Conservation (phyloP, 1,140 invertebrate genomes). For the Brachionus asplanchnoidis region DNA sequence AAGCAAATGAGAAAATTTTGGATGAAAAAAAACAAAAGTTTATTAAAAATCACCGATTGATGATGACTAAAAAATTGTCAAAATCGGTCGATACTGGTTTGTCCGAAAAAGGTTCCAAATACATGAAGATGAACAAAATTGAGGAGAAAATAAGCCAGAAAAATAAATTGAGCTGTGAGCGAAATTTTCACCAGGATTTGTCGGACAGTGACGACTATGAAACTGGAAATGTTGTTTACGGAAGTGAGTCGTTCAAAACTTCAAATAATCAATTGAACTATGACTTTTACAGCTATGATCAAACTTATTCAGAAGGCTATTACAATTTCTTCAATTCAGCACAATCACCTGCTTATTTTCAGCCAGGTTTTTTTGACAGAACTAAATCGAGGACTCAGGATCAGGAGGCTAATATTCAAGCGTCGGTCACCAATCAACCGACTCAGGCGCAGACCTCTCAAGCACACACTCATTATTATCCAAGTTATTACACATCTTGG, state of each 20-base stretch:
- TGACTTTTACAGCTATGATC: conserved; percentile 2
- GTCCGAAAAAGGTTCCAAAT: background rate
- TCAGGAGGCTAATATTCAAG: background rate
- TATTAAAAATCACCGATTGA: conserved; percentile 12
- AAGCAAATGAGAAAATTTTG: background rate
- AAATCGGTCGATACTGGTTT: conserved; percentile 29
- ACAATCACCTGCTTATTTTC: background rate
- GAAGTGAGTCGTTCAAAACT: background rate
- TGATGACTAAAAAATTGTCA: conserved; percentile 14
- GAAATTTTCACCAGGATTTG: background rate
- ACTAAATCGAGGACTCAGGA: background rate
- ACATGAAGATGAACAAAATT: conserved; percentile 5
- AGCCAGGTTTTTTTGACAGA: background rate
- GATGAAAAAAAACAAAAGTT: conserved; percentile 20
- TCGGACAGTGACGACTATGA: background rate
- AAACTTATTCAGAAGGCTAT: background rate
- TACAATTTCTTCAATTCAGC: background rate
- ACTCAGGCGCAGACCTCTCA: background rate
- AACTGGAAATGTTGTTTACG: background rate
- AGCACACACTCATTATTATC: background rate
- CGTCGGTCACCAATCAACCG: background rate
- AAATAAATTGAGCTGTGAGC: background rate
- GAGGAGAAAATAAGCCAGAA: conserved; percentile 6
- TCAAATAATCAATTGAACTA: background rate
- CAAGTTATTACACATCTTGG: conserved; percentile 15